Evolutionary conservation across 92 coral and sea anemone species (phyloP), one percentile per base, ranked within the genome.

Genomic region (Galaxea fascicularis): DNA sequence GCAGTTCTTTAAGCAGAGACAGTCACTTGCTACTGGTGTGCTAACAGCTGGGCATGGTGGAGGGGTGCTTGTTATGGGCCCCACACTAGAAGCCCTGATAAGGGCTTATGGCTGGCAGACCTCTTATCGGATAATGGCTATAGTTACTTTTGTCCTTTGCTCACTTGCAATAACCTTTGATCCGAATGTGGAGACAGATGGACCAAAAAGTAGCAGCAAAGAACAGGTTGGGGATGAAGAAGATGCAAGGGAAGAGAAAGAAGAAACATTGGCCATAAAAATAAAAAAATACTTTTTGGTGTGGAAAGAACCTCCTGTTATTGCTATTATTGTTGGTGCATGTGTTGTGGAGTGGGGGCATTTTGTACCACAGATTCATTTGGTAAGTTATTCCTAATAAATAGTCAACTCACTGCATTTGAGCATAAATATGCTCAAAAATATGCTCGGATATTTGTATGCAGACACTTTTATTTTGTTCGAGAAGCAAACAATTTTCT

Each of bases 11-110:
- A 60, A 89, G 30, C 72, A 83, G 30, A 77, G 54, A 17, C 68
- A 78, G 66, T 65, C 89, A 29, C 14, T 90, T 35, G 90, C 93
- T 13, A 75, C 79, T 28, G 93, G 90, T 0, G 64, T 88, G 9
- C 46, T 71, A 4, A 70, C 79, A 3, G 78, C 91, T 11, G 93
- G 93, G 46, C 87, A 58, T 10, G 90, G 87, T 2, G 59, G 87
- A 14, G 93, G 93, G 0, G 73, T 86, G 1, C 84, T 90, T 75
- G 58, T 85, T 10, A 28, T 85, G 28, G 88, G 90, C 1, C 85
- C 71, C 31, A 49, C 82, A 17, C n/a, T 82, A 21, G 89, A 89
- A 66, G 71, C 70, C 30, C 64, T 89, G 0, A 31, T 80, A 15
- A 82, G 58, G 6, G 20, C 31, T 6, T 18, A 77, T 10, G 89